phyloP scores from a whole-genome alignment of 2,888 invertebrate species.

The Drosophila merina region DNA sequence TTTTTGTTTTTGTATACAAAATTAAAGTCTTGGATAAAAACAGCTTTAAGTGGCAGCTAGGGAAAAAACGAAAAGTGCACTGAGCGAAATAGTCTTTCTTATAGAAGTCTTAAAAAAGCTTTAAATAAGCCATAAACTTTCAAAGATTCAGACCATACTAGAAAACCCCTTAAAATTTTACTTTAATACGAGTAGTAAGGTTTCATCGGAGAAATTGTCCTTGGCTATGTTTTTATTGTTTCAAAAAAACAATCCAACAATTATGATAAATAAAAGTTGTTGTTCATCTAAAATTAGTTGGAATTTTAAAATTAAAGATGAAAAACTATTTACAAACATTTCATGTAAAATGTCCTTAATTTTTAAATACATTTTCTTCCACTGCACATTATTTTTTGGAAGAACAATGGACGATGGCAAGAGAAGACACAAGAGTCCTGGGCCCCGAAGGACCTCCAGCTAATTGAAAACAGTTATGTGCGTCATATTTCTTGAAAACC shows the following conservation, averaged over 20 bases:
- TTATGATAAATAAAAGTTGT: too few species aligned
- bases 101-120: background rate
- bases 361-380: background rate
- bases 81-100: background rate
- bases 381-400: slow-evolving; percentile 3
- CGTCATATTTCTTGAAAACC: slow-evolving; percentile 53
- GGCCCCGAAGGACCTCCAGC: slow-evolving; percentile 42
- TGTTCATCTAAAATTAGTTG: too few species aligned
- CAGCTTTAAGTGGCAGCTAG: slow-evolving; percentile 31
- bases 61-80: background rate
- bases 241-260: too few species aligned
- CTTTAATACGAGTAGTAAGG: too few species aligned
- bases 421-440: slow-evolving; percentile 23
- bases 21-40: slow-evolving; percentile 54
- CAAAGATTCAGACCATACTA: too few species aligned
- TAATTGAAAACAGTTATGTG: slow-evolving; percentile 67
- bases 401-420: background rate
- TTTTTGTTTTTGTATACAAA: slow-evolving; percentile 43
- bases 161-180: too few species aligned
- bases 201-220: too few species aligned
- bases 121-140: too few species aligned
- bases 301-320: too few species aligned
- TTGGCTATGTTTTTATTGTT: too few species aligned
- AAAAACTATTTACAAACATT: too few species aligned
- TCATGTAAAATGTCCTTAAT: background rate